A percentile compares a stretch with the other conserved stretches of the same genome.
Conservation (phyloP, 2,888 invertebrate species). For the Tenthredo distinguenda region DNA sequence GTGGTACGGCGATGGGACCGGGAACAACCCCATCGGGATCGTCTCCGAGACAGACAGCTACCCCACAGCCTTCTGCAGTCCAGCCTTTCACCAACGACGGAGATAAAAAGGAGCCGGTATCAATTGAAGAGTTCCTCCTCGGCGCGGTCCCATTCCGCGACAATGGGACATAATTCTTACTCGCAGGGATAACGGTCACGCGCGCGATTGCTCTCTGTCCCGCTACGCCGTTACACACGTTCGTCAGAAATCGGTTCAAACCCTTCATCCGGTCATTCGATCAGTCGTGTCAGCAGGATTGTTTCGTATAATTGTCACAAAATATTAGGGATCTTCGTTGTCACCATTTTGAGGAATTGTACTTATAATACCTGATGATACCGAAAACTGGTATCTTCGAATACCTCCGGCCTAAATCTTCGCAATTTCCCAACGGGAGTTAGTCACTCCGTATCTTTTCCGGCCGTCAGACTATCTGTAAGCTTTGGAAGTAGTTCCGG, state of each 20-base stretch:
- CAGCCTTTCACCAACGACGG: slow-evolving; percentile 11
- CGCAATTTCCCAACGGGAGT: neutral
- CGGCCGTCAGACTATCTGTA: slow-evolving; percentile 16
- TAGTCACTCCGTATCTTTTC: neutral
- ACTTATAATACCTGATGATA: neutral
- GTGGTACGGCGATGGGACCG: slow-evolving; percentile 37
- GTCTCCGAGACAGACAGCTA: slow-evolving; percentile 8
- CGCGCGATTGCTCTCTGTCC: slow-evolving; percentile 3
- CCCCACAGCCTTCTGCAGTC: slow-evolving; percentile 11
- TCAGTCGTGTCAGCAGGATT: neutral
- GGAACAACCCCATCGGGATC: slow-evolving; percentile 37
- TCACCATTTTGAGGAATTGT: too few relatives aligned
- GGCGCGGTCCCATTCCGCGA: slow-evolving; percentile 24
- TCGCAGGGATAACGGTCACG: neutral
- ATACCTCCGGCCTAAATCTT: neutral
- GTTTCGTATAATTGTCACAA: neutral
- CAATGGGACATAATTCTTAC: slow-evolving; percentile 41
- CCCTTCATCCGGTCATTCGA: neutral
- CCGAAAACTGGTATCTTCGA: neutral
- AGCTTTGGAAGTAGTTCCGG: slow-evolving; percentile 20
- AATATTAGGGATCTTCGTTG: too few relatives aligned
- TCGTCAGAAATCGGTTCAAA: slow-evolving; percentile 4
- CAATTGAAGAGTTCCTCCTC: slow-evolving; percentile 43
- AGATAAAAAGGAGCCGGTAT: slow-evolving; percentile 43
- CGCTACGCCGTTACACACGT: neutral